Evolutionary conservation across 2,797 vertebrate genomes (phyloP), one percentile per base, ranked within the genome.

Genomic region (Xenentodon cancila): DNA sequence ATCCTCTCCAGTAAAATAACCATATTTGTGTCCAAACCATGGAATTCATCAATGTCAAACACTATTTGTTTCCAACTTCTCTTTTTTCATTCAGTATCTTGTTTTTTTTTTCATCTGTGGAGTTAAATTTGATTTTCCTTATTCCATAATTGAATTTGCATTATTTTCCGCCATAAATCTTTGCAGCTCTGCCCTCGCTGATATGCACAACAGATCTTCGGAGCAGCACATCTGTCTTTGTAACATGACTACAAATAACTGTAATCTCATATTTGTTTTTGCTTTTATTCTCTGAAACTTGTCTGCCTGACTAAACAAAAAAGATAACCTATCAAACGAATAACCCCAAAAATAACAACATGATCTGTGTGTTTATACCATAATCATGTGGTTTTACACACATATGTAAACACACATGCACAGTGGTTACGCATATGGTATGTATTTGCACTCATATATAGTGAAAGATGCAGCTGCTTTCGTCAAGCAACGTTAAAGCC

Each of bases 401-500:
- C 69, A 13, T 9, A 61, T 75, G 69, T 64, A 83, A 81, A 64
- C 64, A 69, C 57, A 51, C 57, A 73, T 17, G 62, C 57, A 58
- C 68, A 2, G 76, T 9, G 77, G 84, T 84, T 64, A 59, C 67
- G 78, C 86, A 85, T 61, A 72, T 87, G 81, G 64, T 75, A 67
- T 55, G 57, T 61, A 60, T 89, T 88, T 85, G 68, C 49, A 9
- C 59, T 45, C 15, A 48, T 42, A 75, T 68, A 30, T 49, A 15
- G 22, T 66, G 72, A 68, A 55, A 75, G 68, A 79, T 73, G 49
- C 82, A 85, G 90, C 79, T 84, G 75, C 79, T 75, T 69, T 87
- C 86, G 84, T 82, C 84, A 65, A 63, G 75, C 68, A 21, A 55
- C 54, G 25, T 56, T 64, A 4, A 55, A 48, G 49, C 58, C 73